A percentile compares a stretch with the other conserved stretches of the same genome.
Evolutionary conservation across 1,140 invertebrate genomes (phyloP).

Genomic region (Dolichoris vasculosae): DNA sequence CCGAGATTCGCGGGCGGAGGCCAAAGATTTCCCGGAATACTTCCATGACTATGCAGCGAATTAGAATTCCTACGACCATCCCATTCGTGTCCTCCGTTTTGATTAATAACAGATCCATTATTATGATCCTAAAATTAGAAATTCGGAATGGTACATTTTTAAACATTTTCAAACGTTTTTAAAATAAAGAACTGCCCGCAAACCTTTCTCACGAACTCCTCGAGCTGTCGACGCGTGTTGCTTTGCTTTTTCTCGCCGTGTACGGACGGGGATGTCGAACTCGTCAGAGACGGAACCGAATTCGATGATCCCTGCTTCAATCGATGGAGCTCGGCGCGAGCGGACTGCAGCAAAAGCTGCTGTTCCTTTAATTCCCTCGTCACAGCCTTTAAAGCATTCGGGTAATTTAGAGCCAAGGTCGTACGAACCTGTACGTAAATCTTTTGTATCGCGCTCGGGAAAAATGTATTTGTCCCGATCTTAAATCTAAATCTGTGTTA

Average conservation of each 20-base stretch:
- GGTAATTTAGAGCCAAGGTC: too few relatives aligned
- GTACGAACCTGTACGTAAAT: too few relatives aligned
- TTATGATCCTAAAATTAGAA: slow-evolving; percentile 59
- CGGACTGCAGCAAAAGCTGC: slow-evolving; percentile 62
- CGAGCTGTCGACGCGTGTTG: slow-evolving; percentile 65
- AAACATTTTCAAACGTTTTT: too few relatives aligned
- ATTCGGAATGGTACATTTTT: too few relatives aligned
- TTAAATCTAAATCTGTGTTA: too few relatives aligned
- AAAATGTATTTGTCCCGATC: too few relatives aligned
- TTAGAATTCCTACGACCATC: slow-evolving; percentile 63
- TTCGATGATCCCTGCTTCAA: slow-evolving; percentile 61
- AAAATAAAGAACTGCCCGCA: neutral
- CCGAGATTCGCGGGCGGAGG: slow-evolving; percentile 57
- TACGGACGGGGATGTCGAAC: slow-evolving; percentile 57
- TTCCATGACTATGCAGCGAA: slow-evolving; percentile 63
- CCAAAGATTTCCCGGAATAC: slow-evolving; percentile 66
- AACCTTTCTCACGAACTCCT: slow-evolving; percentile 70
- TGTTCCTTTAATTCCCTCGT: slow-evolving; percentile 70
- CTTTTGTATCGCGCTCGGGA: too few relatives aligned
- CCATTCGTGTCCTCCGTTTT: slow-evolving; percentile 61
- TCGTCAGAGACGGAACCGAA: slow-evolving; percentile 49
- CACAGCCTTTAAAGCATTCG: slow-evolving; percentile 58
- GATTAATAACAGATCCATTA: slow-evolving; percentile 63
- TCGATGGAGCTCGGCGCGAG: slow-evolving; percentile 66
- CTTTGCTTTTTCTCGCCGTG: slow-evolving; percentile 62